Percentiles rank a stretch among this genome's conserved stretches.
Conservation (phyloP, 2,888 invertebrate species). For the Amblyteles armatorius region DNA sequence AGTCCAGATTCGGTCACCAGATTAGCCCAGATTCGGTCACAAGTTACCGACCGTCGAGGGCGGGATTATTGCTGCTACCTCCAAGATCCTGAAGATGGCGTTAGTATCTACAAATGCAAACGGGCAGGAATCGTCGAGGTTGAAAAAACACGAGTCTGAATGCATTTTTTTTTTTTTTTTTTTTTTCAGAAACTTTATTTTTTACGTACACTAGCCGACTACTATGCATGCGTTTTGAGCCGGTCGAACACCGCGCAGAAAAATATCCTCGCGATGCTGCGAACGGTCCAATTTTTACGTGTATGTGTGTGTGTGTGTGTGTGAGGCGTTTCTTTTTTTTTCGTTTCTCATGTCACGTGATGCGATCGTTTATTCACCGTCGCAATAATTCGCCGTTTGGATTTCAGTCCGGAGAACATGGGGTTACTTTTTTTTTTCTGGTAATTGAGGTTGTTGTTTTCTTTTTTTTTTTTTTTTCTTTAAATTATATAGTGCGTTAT, state of each 20-base stretch:
- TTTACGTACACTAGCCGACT: constrained; percentile 84
- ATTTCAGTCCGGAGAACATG: constrained; percentile 71
- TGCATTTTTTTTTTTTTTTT: constrained; percentile 30
- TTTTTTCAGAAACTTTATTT: constrained; percentile 85
- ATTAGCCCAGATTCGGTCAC: too few relatives aligned
- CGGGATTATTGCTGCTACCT: too few relatives aligned
- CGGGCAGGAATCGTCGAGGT: neutral
- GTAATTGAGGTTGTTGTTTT: constrained; percentile 69
- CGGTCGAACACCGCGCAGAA: constrained; percentile 76
- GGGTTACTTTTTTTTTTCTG: constrained; percentile 70
- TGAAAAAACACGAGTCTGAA: neutral
- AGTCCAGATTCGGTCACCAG: too few relatives aligned
- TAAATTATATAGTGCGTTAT: constrained; percentile 81
- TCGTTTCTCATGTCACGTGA: constrained; percentile 62
- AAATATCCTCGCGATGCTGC: constrained; percentile 44
- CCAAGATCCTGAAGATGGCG: neutral
- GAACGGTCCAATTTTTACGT: constrained; percentile 46
- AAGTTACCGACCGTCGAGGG: too few relatives aligned
- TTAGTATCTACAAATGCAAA: neutral
- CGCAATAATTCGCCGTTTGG: constrained; percentile 67
- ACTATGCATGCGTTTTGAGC: constrained; percentile 81
- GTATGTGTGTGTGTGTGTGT: constrained; percentile 9
- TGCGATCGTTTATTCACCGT: constrained; percentile 45
- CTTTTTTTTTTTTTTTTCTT: constrained; percentile 68
- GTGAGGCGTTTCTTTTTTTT: constrained; percentile 69